Conservation (phyloP, 2,113 vertebrate genomes). For the Microtus richardsoni region DNA sequence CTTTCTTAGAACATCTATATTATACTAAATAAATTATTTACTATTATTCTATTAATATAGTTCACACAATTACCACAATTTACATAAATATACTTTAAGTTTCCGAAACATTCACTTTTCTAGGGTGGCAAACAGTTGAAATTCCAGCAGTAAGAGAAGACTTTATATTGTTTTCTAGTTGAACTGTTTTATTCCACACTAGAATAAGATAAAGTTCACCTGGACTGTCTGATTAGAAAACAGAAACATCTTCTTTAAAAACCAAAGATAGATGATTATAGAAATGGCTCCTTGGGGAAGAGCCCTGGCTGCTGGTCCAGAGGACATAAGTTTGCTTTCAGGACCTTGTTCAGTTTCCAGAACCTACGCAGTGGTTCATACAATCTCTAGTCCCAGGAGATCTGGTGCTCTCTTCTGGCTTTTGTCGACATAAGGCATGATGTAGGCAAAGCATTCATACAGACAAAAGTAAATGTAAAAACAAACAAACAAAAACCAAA, state of each 20-base stretch:
- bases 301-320: background rate
- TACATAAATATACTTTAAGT: background rate
- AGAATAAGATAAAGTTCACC: background rate
- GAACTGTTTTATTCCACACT: background rate
- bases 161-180: background rate
- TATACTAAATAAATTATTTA: background rate
- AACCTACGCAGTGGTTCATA: background rate
- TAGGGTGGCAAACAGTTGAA: background rate
- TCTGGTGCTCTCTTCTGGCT: background rate
- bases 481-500: background rate
- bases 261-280: background rate
- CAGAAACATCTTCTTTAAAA: background rate
- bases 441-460: background rate
- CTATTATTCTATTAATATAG: background rate
- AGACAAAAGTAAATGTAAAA: background rate
- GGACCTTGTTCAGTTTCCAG: background rate
- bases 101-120: background rate
- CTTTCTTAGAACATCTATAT: background rate
- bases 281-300: background rate
- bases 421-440: background rate
- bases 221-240: background rate
- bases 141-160: background rate
- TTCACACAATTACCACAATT: background rate
- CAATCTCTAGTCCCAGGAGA: background rate
- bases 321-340: background rate